phyloP scores from a whole-genome alignment of 2,888 invertebrate genomes.

The Teleiodes luculella region DNA sequence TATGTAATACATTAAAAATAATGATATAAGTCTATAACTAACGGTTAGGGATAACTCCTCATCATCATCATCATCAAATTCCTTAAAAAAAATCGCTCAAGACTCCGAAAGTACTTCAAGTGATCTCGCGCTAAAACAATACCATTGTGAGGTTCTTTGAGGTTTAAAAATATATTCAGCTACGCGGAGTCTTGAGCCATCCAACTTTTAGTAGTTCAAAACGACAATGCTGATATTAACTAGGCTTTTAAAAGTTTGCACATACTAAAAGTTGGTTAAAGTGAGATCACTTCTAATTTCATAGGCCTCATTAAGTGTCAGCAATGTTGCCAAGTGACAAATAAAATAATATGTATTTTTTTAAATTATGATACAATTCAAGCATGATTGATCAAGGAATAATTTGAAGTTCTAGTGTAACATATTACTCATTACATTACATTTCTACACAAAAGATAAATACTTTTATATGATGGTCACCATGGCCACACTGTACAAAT shows the following conservation, averaged over 20 bases:
- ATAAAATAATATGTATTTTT: too few species aligned
- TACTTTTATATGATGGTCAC: too few species aligned
- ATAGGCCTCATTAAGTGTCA: neutral
- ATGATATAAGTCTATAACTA: slow-evolving; percentile 52
- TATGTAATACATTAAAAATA: slow-evolving; percentile 73
- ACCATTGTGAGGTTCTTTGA: neutral
- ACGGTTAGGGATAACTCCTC: slow-evolving; percentile 3
- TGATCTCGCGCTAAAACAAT: neutral
- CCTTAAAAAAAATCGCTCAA: slow-evolving; percentile 9
- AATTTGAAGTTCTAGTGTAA: neutral
- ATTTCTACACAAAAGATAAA: too few species aligned
- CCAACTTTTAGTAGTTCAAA: slow-evolving; percentile 33
- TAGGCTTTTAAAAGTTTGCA: slow-evolving; percentile 16
- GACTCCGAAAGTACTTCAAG: neutral
- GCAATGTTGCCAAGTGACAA: slow-evolving; percentile 32
- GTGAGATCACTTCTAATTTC: slow-evolving; percentile 35
- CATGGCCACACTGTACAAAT: too few species aligned
- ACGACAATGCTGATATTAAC: slow-evolving; percentile 19
- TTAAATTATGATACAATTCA: neutral
- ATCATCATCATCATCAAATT: neutral
- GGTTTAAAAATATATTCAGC: neutral
- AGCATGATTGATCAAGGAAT: neutral
- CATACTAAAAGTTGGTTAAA: slow-evolving; percentile 35
- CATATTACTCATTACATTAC: too few species aligned
- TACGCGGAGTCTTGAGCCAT: slow-evolving; percentile 24